These are phyloP conservation scores for Panagrolaimus sp. DNA, from an alignment of 1,140 invertebrate species.

Conservation along the genomic window DNA sequence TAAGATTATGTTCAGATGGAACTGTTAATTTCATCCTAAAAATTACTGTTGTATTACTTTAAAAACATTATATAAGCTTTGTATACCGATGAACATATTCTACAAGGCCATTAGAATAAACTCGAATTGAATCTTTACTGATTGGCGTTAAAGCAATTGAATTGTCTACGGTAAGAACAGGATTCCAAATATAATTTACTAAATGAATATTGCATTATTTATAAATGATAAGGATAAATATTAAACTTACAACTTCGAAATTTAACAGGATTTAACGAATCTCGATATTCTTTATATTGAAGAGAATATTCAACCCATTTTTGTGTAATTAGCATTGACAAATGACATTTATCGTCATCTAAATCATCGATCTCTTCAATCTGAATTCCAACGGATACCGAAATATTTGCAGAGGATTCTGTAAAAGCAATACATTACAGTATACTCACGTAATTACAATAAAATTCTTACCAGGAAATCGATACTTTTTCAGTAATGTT, in stretches of 20 bases:
- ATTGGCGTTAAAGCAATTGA: neutral
- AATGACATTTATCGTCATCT: constrained; percentile 3
- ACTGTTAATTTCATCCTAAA: neutral
- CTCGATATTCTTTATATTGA: neutral
- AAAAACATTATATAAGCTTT: neutral
- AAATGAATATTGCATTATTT: neutral
- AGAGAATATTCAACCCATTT: constrained; percentile 11
- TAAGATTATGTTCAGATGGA: constrained; percentile 5
- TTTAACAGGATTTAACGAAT: constrained; percentile 8
- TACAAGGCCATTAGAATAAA: neutral
- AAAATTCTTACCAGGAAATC: neutral
- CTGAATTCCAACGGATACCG: neutral
- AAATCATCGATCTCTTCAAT: neutral
- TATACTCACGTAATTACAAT: no score
- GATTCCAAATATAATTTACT: constrained; percentile 11
- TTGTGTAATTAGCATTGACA: neutral
- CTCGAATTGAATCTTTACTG: constrained; percentile 1
- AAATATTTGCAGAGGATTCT: neutral
- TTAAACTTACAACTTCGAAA: constrained; percentile 7
- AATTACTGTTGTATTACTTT: neutral
- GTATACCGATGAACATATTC: constrained; percentile 5
- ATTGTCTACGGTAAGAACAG: neutral
- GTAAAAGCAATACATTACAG: no score
- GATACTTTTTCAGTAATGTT: neutral
- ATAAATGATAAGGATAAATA: neutral